These are phyloP conservation scores for Silurus meridionalis DNA, from an alignment of 2,113 vertebrate species.

Conservation along the genomic window DNA sequence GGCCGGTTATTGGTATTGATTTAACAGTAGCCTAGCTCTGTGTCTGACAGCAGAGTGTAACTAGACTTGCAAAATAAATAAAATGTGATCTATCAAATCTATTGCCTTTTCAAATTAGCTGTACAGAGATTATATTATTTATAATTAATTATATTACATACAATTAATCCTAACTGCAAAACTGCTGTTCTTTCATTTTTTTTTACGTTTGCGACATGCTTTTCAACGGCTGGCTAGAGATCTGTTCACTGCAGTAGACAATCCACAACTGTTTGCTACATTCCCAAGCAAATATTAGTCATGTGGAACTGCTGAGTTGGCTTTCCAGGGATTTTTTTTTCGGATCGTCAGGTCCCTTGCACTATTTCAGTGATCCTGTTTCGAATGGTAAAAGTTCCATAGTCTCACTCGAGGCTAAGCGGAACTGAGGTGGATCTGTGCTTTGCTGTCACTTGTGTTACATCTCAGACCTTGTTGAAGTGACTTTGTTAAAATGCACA, in stretches of 20 bases:
- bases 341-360: neutral
- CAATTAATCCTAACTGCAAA: neutral
- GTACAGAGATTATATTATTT: neutral
- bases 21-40: conserved; percentile 6
- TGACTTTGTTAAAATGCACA: conserved; percentile 18
- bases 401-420: conserved; percentile 26
- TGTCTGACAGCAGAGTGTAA: neutral
- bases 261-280: neutral
- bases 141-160: neutral
- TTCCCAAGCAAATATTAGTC: neutral
- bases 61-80: neutral
- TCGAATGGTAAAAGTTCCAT: conserved; percentile 18
- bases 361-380: conserved; percentile 23
- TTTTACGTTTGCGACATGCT: neutral
- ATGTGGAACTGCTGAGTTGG: conserved; percentile 12
- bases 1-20: conserved; percentile 32
- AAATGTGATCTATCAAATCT: neutral
- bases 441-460: conserved; percentile 28
- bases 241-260: neutral
- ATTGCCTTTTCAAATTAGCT: neutral
- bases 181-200: neutral
- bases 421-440: conserved; percentile 6
- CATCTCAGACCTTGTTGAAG: conserved; percentile 12
- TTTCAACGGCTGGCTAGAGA: neutral
- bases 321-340: neutral